A percentile compares a stretch with the other conserved stretches of the same genome.
Evolutionary conservation across 2,888 invertebrate genomes (phyloP).

Genomic region (Capitulum mitella): DNA sequence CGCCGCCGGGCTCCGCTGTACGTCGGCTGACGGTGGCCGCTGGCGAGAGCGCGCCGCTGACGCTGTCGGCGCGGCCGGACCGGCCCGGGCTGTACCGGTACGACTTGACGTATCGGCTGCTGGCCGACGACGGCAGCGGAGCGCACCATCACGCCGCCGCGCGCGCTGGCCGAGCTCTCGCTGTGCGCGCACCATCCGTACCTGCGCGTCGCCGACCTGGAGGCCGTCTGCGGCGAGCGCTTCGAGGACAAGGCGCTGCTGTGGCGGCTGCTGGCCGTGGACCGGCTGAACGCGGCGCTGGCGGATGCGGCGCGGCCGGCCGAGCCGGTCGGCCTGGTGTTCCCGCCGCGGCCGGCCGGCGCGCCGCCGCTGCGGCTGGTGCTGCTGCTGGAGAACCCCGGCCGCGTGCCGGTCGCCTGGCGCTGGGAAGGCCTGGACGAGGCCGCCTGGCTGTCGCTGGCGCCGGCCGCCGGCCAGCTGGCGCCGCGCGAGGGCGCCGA

Average conservation of each 20-base stretch:
- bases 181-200: neutral
- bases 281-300: neutral
- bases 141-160: neutral
- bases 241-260: slow-evolving; percentile 6
- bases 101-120: neutral
- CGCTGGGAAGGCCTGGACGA: neutral
- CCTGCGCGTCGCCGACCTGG: neutral
- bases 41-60: neutral
- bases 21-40: neutral
- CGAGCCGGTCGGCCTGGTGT: neutral
- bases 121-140: neutral
- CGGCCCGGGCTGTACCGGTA: neutral
- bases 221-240: neutral
- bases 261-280: neutral
- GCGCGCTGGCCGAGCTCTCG: neutral
- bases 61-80: neutral
- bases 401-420: neutral
- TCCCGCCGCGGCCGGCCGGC: neutral
- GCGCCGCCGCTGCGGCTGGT: neutral
- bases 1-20: neutral
- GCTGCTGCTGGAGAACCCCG: slow-evolving; percentile 1
- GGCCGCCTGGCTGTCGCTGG: neutral
- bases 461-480: neutral
- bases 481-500: too few species aligned
- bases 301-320: neutral